A percentile compares a stretch with the other conserved stretches of the same genome.
Conservation (phyloP, 2,113 vertebrate species). For the Tyto alba region DNA sequence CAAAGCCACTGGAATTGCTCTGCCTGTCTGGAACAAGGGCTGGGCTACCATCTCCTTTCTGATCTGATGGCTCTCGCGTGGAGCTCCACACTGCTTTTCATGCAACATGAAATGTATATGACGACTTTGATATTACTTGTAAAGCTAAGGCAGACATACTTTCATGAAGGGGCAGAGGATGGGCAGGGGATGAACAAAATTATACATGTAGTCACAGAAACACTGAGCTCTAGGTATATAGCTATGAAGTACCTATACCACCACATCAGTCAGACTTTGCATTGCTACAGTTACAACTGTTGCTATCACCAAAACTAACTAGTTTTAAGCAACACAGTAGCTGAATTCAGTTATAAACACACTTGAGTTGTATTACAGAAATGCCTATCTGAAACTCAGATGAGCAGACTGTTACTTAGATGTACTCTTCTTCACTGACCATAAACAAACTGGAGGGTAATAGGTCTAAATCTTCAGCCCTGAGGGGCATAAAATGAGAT, state of each 20-base stretch:
- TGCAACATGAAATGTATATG: background rate
- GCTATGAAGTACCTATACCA: background rate
- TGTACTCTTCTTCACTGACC: background rate
- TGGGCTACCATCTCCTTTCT: background rate
- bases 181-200: background rate
- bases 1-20: background rate
- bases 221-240: background rate
- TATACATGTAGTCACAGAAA: background rate
- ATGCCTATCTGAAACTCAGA: background rate
- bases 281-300: background rate
- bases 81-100: background rate
- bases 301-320: background rate
- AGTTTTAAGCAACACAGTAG: background rate
- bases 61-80: background rate
- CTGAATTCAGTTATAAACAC: background rate
- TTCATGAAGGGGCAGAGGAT: background rate
- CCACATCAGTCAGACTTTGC: background rate
- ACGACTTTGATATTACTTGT: background rate
- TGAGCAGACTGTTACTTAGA: background rate
- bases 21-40: background rate
- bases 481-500: background rate
- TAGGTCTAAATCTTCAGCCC: background rate
- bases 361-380: background rate
- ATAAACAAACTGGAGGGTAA: background rate
- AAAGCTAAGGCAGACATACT: background rate